Evolutionary conservation across 2,888 invertebrate genomes (phyloP), one percentile per base, ranked within the genome.

Genomic region (Tiphia femorata): DNA sequence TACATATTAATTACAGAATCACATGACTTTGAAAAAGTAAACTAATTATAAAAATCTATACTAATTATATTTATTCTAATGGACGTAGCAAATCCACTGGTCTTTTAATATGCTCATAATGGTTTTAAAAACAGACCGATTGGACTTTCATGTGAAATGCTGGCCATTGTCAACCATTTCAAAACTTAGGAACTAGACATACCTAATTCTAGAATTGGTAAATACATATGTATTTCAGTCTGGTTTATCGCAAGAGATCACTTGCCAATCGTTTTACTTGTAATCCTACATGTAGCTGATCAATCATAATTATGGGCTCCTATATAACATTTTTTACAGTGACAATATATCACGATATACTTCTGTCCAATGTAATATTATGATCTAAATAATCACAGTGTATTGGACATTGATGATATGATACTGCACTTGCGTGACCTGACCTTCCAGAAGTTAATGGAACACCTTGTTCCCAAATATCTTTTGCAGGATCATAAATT

Each of bases 341-440:
- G n/a, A 44, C 19, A n/a, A 27, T 43, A 16, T 54, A 70, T 72
- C 72, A 70, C 66, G 72, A 72, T 1, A 62, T 58, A 4, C 52
- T 41, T 43, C 61, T 59, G 6, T 69, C 64, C 5, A 67, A 21
- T 0, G 69, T 12, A 40, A 64, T 58, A 58, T 67, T 62, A 47
- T 70, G 73, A 44, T 79, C 79, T 58, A 75, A 67, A 40, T 81
- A 79, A 62, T 84, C 84, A 56, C 83, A 83, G 55, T 85, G 85
- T 33, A 84, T 80, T 2, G 84, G 84, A 76, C 91, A 88, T 14
- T 91, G 88, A 70, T 91, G 91, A 84, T 92, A 93, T 76, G 94
- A 95, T 10, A 96, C 94, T 2, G 96, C 95, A 40, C 95, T 93
- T 0, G 96, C 95, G 84, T 96, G 96, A 0, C 97, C 96, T 7